Conservation (phyloP, 2,797 vertebrate genomes). For the Decapterus maruadsi region DNA sequence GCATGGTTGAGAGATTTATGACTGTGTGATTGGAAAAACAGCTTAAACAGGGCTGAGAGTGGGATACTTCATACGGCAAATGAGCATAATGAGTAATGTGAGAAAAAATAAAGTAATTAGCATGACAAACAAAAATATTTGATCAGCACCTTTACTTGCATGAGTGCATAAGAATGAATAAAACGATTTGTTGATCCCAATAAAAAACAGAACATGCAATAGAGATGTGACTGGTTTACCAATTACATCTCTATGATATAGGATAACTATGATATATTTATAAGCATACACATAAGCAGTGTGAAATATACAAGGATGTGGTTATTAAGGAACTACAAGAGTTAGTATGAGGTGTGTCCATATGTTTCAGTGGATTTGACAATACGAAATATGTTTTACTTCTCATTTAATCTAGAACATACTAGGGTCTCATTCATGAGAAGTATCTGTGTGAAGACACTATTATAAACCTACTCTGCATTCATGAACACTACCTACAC, state of each 20-base stretch:
- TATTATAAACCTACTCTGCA: too few relatives aligned
- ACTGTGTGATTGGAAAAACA: slow-evolving; percentile 13
- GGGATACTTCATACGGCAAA: slow-evolving; percentile 1
- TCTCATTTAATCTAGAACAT: not conserved
- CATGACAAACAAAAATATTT: not conserved
- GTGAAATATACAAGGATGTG: not conserved
- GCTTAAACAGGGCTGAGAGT: not conserved
- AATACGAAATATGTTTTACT: not conserved
- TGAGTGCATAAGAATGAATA: not conserved
- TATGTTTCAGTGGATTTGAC: not conserved
- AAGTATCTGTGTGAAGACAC: too few relatives aligned
- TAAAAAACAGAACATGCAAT: not conserved
- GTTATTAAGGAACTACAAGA: not conserved
- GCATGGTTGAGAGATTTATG: slow-evolving; percentile 10
- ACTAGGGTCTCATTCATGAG: too few relatives aligned
- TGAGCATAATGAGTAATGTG: not conserved
- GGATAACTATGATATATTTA: not conserved
- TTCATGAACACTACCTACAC: too few relatives aligned
- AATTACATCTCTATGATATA: too few relatives aligned
- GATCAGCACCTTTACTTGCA: not conserved
- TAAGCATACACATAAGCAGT: not conserved
- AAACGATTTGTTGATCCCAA: not conserved
- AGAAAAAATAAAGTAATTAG: slow-evolving; percentile 3
- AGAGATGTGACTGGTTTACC: not conserved
- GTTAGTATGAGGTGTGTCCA: not conserved